phyloP scores from a whole-genome alignment of 2,797 vertebrate species.

The Iguana delicatissima region DNA sequence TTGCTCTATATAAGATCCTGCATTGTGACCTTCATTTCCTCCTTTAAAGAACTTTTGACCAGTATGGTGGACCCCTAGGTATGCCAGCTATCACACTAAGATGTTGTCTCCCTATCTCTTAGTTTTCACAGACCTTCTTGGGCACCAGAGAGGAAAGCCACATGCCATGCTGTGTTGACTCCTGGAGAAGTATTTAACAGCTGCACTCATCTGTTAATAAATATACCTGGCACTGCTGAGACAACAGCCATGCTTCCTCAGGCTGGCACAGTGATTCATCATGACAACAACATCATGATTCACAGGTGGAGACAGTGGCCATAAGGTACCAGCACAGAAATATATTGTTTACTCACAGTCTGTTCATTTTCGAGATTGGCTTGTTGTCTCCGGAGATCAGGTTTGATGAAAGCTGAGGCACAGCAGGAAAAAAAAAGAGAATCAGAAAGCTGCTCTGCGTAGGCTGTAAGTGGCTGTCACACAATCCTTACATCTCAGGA shows the following conservation, averaged over 20 bases:
- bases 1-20: background rate
- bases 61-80: background rate
- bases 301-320: slow-evolving; percentile 6
- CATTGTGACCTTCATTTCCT: background rate
- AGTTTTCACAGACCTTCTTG: background rate
- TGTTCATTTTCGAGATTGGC: slow-evolving; percentile 81
- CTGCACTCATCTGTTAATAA: background rate
- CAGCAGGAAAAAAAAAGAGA: slow-evolving; percentile 39
- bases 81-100: background rate
- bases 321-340: slow-evolving; percentile 28
- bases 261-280: background rate
- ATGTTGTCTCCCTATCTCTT: background rate
- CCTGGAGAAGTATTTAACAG: background rate
- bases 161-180: slow-evolving; percentile 24
- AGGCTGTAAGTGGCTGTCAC: slow-evolving; percentile 31
- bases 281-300: slow-evolving; percentile 8
- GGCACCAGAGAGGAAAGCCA: rapidly evolving
- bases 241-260: slow-evolving; percentile 38
- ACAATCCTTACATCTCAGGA: rapidly evolving
- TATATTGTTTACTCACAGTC: slow-evolving; percentile 82
- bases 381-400: slow-evolving; percentile 90
- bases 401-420: slow-evolving; percentile 88
- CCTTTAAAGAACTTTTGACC: background rate
- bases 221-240: slow-evolving; percentile 26
- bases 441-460: slow-evolving; percentile 38